These are phyloP conservation scores for Lerema accius DNA, from an alignment of 1,140 invertebrate genomes.

Conservation along the genomic window DNA sequence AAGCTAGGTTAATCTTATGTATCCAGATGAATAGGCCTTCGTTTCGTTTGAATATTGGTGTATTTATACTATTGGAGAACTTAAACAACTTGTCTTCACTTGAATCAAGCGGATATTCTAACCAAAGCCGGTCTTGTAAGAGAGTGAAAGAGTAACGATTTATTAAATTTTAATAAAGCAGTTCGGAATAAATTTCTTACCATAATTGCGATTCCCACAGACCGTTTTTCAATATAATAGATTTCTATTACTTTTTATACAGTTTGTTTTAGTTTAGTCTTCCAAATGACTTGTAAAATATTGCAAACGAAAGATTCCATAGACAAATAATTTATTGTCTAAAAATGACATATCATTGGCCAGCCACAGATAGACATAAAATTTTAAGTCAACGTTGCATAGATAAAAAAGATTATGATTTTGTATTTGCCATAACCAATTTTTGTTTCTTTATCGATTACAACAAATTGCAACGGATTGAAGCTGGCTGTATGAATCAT, in stretches of 20 bases:
- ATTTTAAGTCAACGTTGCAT: background rate
- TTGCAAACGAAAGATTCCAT: constrained; percentile 1
- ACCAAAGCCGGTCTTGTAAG: no score
- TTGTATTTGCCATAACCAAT: no score
- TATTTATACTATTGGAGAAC: background rate
- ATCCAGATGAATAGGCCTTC: no score
- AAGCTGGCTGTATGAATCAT: no score
- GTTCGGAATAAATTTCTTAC: no score
- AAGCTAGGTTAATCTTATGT: background rate
- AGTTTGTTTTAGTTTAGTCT: constrained; percentile 10
- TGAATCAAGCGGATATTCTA: constrained; percentile 19
- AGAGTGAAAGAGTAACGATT: no score
- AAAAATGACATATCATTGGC: constrained; percentile 76
- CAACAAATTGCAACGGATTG: no score
- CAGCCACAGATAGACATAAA: constrained; percentile 1
- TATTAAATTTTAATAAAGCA: no score
- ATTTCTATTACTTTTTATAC: background rate
- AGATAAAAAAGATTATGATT: background rate
- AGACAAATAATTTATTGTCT: constrained; percentile 38
- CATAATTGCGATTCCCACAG: background rate
- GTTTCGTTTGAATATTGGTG: background rate
- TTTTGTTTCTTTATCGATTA: no score
- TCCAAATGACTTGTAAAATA: constrained; percentile 15
- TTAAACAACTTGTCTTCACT: no score
- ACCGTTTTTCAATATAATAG: background rate